Conservation (phyloP, 2,888 invertebrate genomes). For the Plagodis pulveraria region DNA sequence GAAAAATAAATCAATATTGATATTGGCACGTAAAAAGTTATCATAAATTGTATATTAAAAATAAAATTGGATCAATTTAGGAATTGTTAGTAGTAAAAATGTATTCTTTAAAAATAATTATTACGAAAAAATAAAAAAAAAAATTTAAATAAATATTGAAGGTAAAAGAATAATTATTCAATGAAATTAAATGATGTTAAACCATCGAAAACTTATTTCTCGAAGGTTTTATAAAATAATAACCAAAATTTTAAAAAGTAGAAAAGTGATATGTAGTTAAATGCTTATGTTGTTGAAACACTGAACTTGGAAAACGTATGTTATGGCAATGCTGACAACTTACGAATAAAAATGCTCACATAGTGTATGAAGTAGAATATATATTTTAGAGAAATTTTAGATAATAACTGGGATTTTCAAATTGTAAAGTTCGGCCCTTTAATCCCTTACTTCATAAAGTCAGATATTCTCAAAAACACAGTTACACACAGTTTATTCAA, state of each 20-base stretch:
- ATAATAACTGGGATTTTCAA: no score
- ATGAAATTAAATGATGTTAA: neutral
- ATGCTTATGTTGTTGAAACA: no score
- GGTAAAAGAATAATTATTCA: neutral
- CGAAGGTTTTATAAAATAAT: no score
- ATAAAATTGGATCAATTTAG: slow-evolving; percentile 19
- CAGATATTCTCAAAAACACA: no score
- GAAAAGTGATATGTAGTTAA: no score
- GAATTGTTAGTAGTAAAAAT: slow-evolving; percentile 19
- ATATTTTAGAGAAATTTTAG: neutral
- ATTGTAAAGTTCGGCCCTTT: no score
- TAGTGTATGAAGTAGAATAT: slow-evolving; percentile 35
- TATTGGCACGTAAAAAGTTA: no score
- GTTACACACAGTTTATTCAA: no score
- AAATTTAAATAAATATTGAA: slow-evolving; percentile 7
- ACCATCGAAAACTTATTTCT: neutral
- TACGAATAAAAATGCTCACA: slow-evolving; percentile 50
- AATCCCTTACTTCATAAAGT: no score
- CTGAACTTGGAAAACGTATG: no score
- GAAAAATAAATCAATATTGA: no score
- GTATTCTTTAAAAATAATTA: neutral
- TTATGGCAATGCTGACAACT: slow-evolving; percentile 1
- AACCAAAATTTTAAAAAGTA: no score
- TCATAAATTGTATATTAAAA: neutral
- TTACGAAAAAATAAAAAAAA: neutral